phyloP scores from a whole-genome alignment of 2,888 invertebrate genomes.

The Eledona agricola region DNA sequence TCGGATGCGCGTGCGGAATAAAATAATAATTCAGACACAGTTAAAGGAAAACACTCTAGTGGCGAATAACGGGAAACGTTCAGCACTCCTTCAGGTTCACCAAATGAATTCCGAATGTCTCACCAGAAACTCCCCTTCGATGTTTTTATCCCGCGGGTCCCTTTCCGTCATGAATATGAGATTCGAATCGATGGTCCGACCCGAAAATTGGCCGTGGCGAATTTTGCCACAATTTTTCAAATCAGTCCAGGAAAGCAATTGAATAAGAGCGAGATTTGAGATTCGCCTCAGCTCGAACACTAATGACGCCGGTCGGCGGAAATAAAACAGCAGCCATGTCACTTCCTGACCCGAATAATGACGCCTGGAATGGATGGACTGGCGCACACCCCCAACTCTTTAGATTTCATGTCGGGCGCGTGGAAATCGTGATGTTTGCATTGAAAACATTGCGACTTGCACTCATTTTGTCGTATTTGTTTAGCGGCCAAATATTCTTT shows the following conservation, averaged over 20 bases:
- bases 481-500: slow-evolving; percentile 22
- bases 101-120: slow-evolving; percentile 29
- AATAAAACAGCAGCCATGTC: slow-evolving; percentile 57
- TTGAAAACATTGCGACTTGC: slow-evolving; percentile 8
- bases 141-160: slow-evolving; percentile 16
- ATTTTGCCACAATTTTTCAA: slow-evolving; percentile 44
- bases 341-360: slow-evolving; percentile 58
- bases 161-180: slow-evolving; percentile 31
- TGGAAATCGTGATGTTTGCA: slow-evolving; percentile 23
- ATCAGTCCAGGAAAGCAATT: slow-evolving; percentile 44
- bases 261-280: slow-evolving; percentile 51
- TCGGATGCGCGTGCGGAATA: slow-evolving; percentile 2
- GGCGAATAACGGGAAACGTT: slow-evolving; percentile 19
- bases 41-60: slow-evolving; percentile 20
- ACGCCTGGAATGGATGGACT: slow-evolving; percentile 32
- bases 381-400: slow-evolving; percentile 12
- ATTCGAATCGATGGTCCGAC: slow-evolving; percentile 24
- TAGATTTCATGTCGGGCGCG: slow-evolving; percentile 10
- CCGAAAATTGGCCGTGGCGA: slow-evolving; percentile 15
- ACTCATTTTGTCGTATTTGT: slow-evolving; percentile 22
- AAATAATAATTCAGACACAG: slow-evolving; percentile 25
- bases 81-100: slow-evolving; percentile 21
- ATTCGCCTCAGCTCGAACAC: slow-evolving; percentile 50
- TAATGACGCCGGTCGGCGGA: slow-evolving; percentile 53
- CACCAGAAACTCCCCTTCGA: slow-evolving; percentile 18